Conservation (phyloP, 2,888 invertebrate genomes). For the Tiphia femorata region DNA sequence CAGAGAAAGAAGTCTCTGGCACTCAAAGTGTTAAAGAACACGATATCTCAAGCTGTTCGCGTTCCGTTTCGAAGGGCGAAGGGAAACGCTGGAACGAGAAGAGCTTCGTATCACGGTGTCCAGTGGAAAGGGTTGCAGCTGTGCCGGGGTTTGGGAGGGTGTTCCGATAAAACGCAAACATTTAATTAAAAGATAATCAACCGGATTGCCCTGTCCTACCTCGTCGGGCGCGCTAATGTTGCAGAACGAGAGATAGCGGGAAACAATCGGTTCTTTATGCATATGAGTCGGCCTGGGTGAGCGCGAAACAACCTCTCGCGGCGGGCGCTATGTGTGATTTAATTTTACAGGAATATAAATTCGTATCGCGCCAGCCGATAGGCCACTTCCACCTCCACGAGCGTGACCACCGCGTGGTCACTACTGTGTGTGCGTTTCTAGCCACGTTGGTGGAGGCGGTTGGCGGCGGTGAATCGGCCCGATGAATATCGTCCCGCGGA, state of each 20-base stretch:
- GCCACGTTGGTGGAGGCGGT: neutral
- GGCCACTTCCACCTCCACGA: conserved; percentile 12
- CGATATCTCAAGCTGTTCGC: too few relatives aligned
- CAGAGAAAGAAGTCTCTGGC: too few relatives aligned
- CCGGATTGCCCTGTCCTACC: conserved; percentile 59
- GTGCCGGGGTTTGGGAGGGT: conserved; percentile 24
- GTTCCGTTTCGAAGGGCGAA: conserved; percentile 15
- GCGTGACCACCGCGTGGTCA: conserved; percentile 6
- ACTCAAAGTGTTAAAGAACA: too few relatives aligned
- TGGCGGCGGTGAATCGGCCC: neutral
- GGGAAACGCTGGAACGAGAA: conserved; percentile 17
- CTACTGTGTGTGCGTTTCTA: neutral
- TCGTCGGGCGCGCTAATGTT: conserved; percentile 56
- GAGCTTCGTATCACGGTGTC: conserved; percentile 18
- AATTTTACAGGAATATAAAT: conserved; percentile 64
- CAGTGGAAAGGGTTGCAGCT: neutral
- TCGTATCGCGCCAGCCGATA: conserved; percentile 49
- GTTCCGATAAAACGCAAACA: conserved; percentile 62
- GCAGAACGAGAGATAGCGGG: conserved; percentile 52
- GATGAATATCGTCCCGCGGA: conserved; percentile 9
- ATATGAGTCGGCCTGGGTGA: conserved; percentile 48
- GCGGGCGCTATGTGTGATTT: conserved; percentile 55
- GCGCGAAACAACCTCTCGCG: conserved; percentile 8
- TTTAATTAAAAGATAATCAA: conserved; percentile 68
- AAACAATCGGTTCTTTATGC: conserved; percentile 63